Evolutionary conservation across 2,888 invertebrate genomes (phyloP).

Genomic region (Idaea dimidiata): DNA sequence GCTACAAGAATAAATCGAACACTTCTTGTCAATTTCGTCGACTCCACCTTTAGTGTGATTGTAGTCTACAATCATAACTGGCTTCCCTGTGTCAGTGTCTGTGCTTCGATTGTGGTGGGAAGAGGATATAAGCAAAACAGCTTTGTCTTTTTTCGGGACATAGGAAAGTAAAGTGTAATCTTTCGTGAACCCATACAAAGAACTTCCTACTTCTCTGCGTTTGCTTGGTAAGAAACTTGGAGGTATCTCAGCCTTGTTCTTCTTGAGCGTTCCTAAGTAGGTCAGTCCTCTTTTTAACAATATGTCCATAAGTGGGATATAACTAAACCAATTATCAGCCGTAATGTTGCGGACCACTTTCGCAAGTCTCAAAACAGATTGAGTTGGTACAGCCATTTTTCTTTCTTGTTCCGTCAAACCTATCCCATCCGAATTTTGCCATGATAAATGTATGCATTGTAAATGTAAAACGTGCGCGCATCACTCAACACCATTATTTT

Average conservation of each 20-base stretch:
- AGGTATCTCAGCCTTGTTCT: constrained; percentile 27
- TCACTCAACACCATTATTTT: constrained; percentile 23
- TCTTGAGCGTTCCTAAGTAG: constrained; percentile 29
- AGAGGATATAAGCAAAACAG: constrained; percentile 22
- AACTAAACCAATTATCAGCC: constrained; percentile 33
- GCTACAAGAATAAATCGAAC: constrained; percentile 18
- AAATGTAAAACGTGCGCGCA: constrained; percentile 21
- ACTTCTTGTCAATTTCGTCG: constrained; percentile 16
- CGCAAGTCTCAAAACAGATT: constrained; percentile 23
- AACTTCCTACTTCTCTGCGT: constrained; percentile 13
- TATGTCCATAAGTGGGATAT: constrained; percentile 24
- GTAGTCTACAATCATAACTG: constrained; percentile 20
- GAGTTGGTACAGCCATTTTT: constrained; percentile 22
- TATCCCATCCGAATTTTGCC: constrained; percentile 27
- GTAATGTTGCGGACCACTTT: constrained; percentile 25
- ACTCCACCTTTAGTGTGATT: constrained; percentile 21
- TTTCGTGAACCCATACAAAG: constrained; percentile 23
- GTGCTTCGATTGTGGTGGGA: constrained; percentile 17
- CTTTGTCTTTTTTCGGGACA: constrained; percentile 18
- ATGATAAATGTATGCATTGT: constrained; percentile 25
- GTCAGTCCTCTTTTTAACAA: constrained; percentile 24
- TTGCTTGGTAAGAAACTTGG: constrained; percentile 22
- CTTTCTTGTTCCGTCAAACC: constrained; percentile 23
- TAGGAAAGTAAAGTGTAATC: constrained; percentile 18
- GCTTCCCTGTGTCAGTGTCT: constrained; percentile 17